phyloP scores from a whole-genome alignment of 2,888 invertebrate species.

The Palloptera scutellata region DNA sequence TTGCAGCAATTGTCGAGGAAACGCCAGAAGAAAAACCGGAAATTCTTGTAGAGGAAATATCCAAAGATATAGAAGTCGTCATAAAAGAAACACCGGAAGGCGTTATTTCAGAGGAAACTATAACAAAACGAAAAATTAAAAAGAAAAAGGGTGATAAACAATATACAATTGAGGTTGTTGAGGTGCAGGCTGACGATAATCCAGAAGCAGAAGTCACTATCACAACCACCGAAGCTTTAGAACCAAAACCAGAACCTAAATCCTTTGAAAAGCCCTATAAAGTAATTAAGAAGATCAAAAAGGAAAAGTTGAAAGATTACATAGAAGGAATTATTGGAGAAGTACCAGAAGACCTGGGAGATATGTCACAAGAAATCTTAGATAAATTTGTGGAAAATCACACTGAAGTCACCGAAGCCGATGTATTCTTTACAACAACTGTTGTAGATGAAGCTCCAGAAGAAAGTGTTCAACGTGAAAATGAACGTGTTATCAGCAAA shows the following conservation, averaged over 20 bases:
- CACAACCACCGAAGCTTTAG: constrained; percentile 53
- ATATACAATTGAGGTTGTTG: constrained; percentile 65
- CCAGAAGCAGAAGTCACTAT: constrained; percentile 58
- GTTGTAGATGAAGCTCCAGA: constrained; percentile 56
- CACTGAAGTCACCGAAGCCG: constrained; percentile 29
- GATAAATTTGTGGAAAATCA: not conserved
- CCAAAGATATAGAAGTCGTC: constrained; percentile 50
- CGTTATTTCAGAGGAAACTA: constrained; percentile 57
- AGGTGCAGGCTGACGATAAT: constrained; percentile 62
- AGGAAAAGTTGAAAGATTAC: constrained; percentile 53
- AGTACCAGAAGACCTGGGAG: constrained; percentile 44
- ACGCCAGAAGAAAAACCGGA: constrained; percentile 41
- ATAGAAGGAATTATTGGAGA: constrained; percentile 56
- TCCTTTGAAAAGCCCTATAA: constrained; percentile 41
- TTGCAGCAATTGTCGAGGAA: constrained; percentile 55
- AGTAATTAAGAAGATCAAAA: constrained; percentile 46
- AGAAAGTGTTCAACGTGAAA: constrained; percentile 60
- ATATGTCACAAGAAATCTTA: constrained; percentile 8
- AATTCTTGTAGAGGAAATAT: constrained; percentile 40
- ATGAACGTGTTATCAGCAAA: constrained; percentile 27
- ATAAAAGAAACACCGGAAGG: constrained; percentile 55
- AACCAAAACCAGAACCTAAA: constrained; percentile 30
- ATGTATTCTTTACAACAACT: constrained; percentile 45
- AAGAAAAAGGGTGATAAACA: constrained; percentile 64
- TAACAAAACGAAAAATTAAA: constrained; percentile 65